A percentile compares a stretch with the other conserved stretches of the same genome.
phyloP scores from a whole-genome alignment of 2,113 vertebrate genomes.

The Paradoxurus hermaphroditus region DNA sequence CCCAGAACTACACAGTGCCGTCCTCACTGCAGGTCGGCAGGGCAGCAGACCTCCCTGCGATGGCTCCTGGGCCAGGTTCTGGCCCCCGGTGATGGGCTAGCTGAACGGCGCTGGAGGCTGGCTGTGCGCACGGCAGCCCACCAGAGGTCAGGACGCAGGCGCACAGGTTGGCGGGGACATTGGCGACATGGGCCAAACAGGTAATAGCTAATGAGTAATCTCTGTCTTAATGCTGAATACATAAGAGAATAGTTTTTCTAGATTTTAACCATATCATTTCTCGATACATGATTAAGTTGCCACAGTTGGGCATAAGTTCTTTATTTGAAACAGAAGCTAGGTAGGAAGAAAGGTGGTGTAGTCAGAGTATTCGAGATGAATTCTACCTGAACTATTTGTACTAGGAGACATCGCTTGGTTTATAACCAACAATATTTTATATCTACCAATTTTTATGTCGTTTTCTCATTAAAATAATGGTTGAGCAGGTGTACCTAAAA shows the following conservation, averaged over 20 bases:
- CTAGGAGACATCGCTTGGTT: background rate
- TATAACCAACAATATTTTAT: constrained; percentile 5
- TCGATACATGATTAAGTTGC: background rate
- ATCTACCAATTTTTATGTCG: constrained; percentile 16
- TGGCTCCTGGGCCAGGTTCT: constrained; percentile 86
- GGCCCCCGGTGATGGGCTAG: constrained; percentile 92
- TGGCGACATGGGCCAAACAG: constrained; percentile 90
- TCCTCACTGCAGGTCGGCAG: constrained; percentile 91
- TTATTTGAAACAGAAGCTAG: background rate
- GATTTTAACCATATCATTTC: background rate
- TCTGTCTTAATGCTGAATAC: background rate
- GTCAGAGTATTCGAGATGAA: background rate
- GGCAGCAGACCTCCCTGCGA: constrained; percentile 88
- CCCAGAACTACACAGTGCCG: constrained; percentile 91
- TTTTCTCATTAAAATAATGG: constrained; percentile 3
- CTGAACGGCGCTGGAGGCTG: constrained; percentile 74
- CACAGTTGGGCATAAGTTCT: background rate
- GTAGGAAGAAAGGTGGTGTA: background rate
- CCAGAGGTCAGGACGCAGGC: constrained; percentile 85
- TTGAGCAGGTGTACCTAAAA: constrained; percentile 47
- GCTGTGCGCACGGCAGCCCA: constrained; percentile 84
- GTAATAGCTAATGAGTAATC: constrained; percentile 91
- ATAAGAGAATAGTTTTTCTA: background rate
- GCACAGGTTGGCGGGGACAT: constrained; percentile 89
- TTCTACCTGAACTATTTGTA: background rate